These are phyloP conservation scores for Psittacula echo DNA, from an alignment of 2,797 vertebrate genomes.

Conservation along the genomic window DNA sequence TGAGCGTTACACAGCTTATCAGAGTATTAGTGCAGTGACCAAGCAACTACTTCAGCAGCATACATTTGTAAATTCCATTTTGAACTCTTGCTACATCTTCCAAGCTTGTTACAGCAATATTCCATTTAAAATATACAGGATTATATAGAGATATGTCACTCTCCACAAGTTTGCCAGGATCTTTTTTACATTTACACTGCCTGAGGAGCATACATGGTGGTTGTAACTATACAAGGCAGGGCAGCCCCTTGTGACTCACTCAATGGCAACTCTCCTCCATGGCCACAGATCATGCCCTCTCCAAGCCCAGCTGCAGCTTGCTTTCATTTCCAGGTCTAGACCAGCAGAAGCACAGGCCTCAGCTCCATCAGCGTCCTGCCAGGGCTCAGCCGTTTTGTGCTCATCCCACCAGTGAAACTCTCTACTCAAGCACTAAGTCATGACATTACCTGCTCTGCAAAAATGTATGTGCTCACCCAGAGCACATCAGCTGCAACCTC, in stretches of 20 bases:
- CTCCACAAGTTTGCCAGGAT: background rate
- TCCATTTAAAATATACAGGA: background rate
- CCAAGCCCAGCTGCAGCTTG: background rate
- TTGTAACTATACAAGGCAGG: fast-evolving
- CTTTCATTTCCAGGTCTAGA: background rate
- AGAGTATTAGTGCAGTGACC: background rate
- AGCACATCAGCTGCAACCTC: background rate
- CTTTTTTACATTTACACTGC: background rate
- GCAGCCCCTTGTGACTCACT: fast-evolving
- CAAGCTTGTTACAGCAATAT: background rate
- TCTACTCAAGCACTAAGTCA: background rate
- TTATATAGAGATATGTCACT: background rate
- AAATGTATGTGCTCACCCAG: background rate
- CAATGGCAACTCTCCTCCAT: background rate
- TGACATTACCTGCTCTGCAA: background rate
- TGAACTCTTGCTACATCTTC: background rate
- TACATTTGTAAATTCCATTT: background rate
- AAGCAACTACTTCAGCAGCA: background rate
- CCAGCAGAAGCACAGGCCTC: background rate
- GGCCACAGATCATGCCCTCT: background rate
- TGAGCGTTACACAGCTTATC: background rate
- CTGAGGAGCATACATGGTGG: background rate
- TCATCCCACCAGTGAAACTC: background rate
- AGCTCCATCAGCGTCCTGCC: background rate
- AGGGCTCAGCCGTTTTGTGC: background rate